Evolutionary conservation across 2,888 invertebrate species (phyloP), one percentile per base, ranked within the genome.

Genomic region (Cheilosia vulpina): DNA sequence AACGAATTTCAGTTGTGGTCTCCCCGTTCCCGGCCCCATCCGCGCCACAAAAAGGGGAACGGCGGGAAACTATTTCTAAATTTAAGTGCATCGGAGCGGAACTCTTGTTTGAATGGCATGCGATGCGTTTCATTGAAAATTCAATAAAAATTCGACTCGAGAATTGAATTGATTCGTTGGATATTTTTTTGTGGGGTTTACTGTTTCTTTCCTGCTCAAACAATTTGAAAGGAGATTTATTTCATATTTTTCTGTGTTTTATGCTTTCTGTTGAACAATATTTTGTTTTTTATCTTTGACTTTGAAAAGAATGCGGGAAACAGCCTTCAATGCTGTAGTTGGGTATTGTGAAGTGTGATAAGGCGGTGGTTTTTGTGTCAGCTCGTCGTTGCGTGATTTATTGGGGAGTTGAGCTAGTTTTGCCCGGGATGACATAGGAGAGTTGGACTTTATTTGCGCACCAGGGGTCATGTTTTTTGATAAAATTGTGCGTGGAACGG

Each of bases 71-170:
- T 77, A 81, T 85, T 85, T 85, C 85, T 85, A 85, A 85, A 72
- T 85, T 85, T 85, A 85, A 85, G 80, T 84, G 85, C 81, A 85
- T 58, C 76, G 43, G 63, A 85, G 85, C 81, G 85, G 81, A 85
- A 85, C 76, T 81, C 38, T 71, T 68, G 53, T 72, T 77, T 66
- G 47, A 60, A 73, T 75, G 79, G 84, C 60, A 84, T 69, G 55
- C 69, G 69, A 79, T 84, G 79, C 79, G 83, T 79, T 84, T 78
- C 62, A 83, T 66, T 72, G 66, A 78, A 82, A 82, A 72, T 38
- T 60, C 24, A 47, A 17, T 17, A 17, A 47, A n/a, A 17, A 38
- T 34, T n/a, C 9, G 55, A 62, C 4, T 17, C n/a, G 11, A 38
- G 43, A 53, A 62, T 24, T 27, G 52, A 57, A 81, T 76, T 81